These are phyloP conservation scores for Muscicapa adusta DNA, from an alignment of 2,113 vertebrate species.

Conservation along the genomic window DNA sequence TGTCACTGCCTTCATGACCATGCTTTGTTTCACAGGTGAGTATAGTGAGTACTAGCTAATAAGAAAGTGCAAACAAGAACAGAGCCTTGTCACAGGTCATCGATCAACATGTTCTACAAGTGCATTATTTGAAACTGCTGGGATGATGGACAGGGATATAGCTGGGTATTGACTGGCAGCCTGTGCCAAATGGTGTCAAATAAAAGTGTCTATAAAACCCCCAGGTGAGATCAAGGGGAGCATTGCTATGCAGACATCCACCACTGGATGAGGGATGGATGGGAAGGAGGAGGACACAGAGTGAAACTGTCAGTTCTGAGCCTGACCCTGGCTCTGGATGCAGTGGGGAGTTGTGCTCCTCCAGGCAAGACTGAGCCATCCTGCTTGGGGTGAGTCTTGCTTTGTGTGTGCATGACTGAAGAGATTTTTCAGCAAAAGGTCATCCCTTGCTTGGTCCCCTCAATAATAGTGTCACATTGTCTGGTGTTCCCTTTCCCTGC, in stretches of 20 bases:
- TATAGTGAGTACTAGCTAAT: not conserved
- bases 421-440: not conserved
- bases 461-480: not conserved
- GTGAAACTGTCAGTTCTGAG: not conserved
- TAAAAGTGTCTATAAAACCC: not conserved
- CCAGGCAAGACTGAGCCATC: not conserved
- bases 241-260: not conserved
- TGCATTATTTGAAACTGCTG: not conserved
- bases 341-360: rapidly evolving
- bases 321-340: not conserved
- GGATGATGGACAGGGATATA: not conserved
- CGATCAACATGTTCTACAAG: not conserved
- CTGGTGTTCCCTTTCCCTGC: not conserved
- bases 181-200: not conserved
- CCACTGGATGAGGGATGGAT: not conserved
- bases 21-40: not conserved
- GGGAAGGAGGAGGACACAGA: not conserved
- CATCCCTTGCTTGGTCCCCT: not conserved
- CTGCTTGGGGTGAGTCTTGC: not conserved
- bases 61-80: not conserved
- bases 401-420: not conserved
- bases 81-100: not conserved
- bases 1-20: not conserved
- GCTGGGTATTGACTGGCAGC: not conserved
- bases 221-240: not conserved